Base-by-base conservation (phyloP, 1,140 invertebrate genomes). In the Drosophila pseudoananassae region DNA sequence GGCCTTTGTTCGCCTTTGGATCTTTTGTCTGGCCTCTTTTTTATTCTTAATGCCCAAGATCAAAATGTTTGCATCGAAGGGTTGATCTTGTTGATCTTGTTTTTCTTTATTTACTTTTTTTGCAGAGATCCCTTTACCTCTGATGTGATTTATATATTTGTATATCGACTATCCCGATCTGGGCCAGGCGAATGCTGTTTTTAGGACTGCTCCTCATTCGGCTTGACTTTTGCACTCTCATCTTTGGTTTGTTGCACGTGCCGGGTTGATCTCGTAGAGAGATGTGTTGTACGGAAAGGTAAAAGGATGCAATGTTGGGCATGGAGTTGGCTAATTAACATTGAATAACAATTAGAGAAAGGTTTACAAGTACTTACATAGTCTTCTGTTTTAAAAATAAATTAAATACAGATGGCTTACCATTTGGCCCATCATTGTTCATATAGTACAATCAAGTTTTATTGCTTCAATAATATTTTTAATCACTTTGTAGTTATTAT, bases 161-260 rank as follows among this genome's bases (percentile, higher is more conserved):
- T 73, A 45, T 76, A 70, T 60, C 63, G 58, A 45, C 49, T 64
- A 85, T 84, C 81, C 80, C 33, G 66, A 84, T 84, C 76, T 58
- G 81, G 81, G 81, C 74, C 84, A 49, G 43, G 17, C 33, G 59
- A 49, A 60, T 71, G 83, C 60, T 72, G 73, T 9, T 43, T 65
- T 70, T 69, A 70, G 61, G 68, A 47, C 55, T 77, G 47, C 58
- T 73, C 65, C 50, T 76, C 70, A 72, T 78, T 88, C 40, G 46
- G 57, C 57, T 81, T 90, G 88, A 90, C 88, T 90, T 88, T 90
- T 90, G 88, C 88, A 90, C 88, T 88, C 63, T 88, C 70, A 64
- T 85, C 70, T 50, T 64, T 63, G 66, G 54, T 58, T 17, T 46
- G 46, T 23, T 75, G 58, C 82, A 85, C 82, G 82, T 85, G 82